phyloP scores from a whole-genome alignment of 2,797 vertebrate genomes.

The Astyanax mexicanus region DNA sequence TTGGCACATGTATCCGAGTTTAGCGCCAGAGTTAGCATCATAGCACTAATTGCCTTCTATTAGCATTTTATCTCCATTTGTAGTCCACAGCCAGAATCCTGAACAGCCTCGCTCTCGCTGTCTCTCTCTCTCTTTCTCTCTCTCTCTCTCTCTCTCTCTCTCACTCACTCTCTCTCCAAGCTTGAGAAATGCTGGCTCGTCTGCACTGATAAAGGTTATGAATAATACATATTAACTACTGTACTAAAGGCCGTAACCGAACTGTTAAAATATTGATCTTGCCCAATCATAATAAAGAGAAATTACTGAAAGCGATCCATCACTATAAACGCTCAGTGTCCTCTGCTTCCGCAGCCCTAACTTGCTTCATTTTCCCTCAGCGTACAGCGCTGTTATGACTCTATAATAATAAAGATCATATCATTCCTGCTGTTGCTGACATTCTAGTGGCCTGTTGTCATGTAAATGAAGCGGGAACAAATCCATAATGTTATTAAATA shows the following conservation, averaged over 20 bases:
- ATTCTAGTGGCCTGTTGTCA: constrained; percentile 72
- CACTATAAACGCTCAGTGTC: constrained; percentile 65
- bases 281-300: constrained; percentile 82
- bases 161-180: not conserved
- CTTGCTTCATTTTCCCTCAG: constrained; percentile 74
- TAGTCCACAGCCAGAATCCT: constrained; percentile 63
- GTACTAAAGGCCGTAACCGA: constrained; percentile 76
- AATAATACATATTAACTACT: constrained; percentile 81
- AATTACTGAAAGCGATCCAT: constrained; percentile 82
- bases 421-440: constrained; percentile 67
- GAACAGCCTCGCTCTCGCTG: constrained; percentile 45
- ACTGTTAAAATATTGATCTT: constrained; percentile 86
- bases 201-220: constrained; percentile 73
- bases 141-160: not conserved
- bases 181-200: constrained; percentile 47
- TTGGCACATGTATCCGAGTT: not conserved
- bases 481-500: constrained; percentile 76
- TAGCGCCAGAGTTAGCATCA: not conserved
- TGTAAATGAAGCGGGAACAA: constrained; percentile 80
- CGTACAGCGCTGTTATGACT: constrained; percentile 61
- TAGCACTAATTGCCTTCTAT: constrained; percentile 6
- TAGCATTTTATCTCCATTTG: constrained; percentile 52
- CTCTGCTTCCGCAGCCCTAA: constrained; percentile 61
- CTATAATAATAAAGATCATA: constrained; percentile 79
- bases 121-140: constrained; percentile 5